Conservation (phyloP, 2,113 vertebrate genomes). For the Struthio camelus region DNA sequence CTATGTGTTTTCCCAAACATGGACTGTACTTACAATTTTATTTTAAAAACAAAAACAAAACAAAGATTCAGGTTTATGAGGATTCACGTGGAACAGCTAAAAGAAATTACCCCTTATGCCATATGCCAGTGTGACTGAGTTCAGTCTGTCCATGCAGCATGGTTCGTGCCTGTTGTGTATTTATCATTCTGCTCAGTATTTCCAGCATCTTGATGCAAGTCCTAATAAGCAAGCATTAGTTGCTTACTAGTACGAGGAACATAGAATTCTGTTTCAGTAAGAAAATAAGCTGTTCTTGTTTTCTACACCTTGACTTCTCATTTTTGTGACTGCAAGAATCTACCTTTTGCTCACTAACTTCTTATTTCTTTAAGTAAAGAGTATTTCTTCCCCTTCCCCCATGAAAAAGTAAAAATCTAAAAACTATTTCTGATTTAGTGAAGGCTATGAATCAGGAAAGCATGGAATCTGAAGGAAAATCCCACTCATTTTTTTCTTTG, state of each 20-base stretch:
- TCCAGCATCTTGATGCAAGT: background rate
- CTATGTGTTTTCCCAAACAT: background rate
- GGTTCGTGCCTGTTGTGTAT: background rate
- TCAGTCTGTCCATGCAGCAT: background rate
- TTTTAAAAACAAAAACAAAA: background rate
- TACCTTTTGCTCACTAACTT: background rate
- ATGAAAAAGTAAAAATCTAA: background rate
- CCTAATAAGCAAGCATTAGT: background rate
- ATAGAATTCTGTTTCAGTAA: background rate
- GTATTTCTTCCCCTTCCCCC: background rate
- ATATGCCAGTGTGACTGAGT: background rate
- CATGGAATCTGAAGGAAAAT: background rate
- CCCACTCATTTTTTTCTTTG: background rate
- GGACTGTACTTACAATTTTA: background rate
- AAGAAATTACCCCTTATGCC: background rate
- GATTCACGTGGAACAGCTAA: background rate
- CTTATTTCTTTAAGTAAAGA: background rate
- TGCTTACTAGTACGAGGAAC: background rate
- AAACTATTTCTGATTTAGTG: background rate
- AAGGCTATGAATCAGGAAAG: background rate
- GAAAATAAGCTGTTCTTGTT: background rate
- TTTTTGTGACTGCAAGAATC: background rate
- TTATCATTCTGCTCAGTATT: slow-evolving; percentile 7
- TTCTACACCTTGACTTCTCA: background rate
- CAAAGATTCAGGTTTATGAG: background rate